Evolutionary conservation across 2,113 vertebrate genomes (phyloP).

Genomic region (Azemiops feae): DNA sequence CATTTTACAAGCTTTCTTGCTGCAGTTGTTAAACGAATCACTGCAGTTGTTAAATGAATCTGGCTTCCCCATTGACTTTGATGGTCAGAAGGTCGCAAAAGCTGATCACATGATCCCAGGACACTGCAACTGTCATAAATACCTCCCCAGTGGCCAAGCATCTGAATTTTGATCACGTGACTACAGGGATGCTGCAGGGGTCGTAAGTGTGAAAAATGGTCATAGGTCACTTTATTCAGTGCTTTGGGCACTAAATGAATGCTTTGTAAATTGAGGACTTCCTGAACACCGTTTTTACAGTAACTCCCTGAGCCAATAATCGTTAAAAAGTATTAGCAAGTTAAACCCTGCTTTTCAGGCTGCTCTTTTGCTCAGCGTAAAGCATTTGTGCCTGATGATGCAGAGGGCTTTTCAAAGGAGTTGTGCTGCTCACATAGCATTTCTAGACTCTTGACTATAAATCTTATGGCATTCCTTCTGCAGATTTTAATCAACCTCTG

Average conservation of each 20-base stretch:
- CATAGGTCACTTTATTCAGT: not conserved
- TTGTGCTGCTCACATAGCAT: not conserved
- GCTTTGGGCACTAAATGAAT: not conserved
- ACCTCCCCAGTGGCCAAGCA: not conserved
- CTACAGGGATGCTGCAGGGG: not conserved
- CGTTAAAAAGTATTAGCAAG: not conserved
- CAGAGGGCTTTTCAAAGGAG: not conserved
- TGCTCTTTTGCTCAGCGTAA: not conserved
- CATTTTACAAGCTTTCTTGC: not conserved
- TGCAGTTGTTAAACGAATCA: not conserved
- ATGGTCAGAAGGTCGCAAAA: not conserved
- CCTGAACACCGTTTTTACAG: not conserved
- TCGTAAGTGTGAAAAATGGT: not conserved
- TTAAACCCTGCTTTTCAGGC: not conserved
- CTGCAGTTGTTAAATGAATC: not conserved
- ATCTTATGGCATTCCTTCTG: not conserved
- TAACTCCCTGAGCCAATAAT: not conserved
- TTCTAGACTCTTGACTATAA: not conserved
- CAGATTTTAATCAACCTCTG: not conserved
- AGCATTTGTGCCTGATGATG: not conserved
- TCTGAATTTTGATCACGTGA: not conserved
- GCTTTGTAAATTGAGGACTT: not conserved
- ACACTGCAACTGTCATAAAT: not conserved
- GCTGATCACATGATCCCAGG: not conserved
- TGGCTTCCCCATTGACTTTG: not conserved